Base-by-base conservation (phyloP, 2,113 vertebrate species). In the Bungarus multicinctus region DNA sequence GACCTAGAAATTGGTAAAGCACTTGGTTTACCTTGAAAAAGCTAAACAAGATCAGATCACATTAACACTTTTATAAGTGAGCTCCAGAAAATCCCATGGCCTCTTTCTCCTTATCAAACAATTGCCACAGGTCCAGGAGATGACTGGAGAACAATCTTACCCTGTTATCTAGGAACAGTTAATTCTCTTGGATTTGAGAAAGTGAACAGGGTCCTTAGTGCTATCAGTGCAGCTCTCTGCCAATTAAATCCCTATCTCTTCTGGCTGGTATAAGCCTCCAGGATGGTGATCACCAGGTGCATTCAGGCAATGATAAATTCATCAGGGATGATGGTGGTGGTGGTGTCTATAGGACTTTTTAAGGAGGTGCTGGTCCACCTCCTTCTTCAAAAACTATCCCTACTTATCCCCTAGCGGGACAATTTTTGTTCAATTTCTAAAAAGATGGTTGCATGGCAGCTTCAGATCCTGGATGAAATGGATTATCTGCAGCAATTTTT, bases 271-370 rank as follows among this genome's bases (percentile, higher is more conserved):
- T n/a, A 69, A 16, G 30, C 60, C 12, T 69, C 30, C 60, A 69
- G 30, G 58, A 69, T 69, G 60, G 12, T 69, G 30, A 69, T n/a
- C 60, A 64, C 30, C 27, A 64, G 60, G 30, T 64, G 27, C 27
- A 16, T 69, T 69, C 30, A 69, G 60, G 60, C 12, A 69, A n/a
- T n/a, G 11, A 69, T 69, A 69, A 69, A 69, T 69, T n/a, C 30
- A 5, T 69, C 0, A 1, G 30, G 12, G 12, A 4, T 10, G 60
- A 12, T 4, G 1, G 11, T 3, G 58, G 30, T 11, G 4, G 55
- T 22, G 22, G 7, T 0, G 20, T n/a, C 30, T 69, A 4, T 69
- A 69, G 30, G 60, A 69, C 12, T 12, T 69, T 69, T 69, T 69
- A 69, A n/a, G 12, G 60, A 69, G 60, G 4, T n/a, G 60, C 30